Evolutionary conservation across 2,797 vertebrate genomes (phyloP).

Genomic region (Dendrocincla fuliginosa): DNA sequence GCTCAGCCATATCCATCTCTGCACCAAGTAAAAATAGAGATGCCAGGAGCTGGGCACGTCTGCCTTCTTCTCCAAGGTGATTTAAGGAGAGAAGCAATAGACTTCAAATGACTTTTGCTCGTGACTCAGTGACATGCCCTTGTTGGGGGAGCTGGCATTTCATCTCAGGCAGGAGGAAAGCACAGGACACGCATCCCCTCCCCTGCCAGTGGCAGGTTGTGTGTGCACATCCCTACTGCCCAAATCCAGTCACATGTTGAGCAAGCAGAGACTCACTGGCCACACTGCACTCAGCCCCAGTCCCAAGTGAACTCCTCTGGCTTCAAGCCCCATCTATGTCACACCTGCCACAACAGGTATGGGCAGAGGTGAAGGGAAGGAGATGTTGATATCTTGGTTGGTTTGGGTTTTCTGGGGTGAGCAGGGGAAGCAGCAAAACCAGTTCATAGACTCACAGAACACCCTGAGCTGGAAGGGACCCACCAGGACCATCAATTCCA

Average conservation of each 20-base stretch:
- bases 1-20: constrained; percentile 35
- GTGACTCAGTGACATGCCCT: background rate
- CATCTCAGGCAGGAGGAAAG: background rate
- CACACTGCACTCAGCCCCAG: background rate
- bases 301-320: fast-evolving
- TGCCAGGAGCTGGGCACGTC: constrained; percentile 4
- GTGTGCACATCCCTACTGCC: background rate
- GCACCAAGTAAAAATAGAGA: constrained; percentile 26
- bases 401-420: background rate
- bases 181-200: fast-evolving
- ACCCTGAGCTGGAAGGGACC: background rate
- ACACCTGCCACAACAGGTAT: background rate
- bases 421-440: background rate
- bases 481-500: fast-evolving
- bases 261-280: background rate
- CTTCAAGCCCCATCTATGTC: background rate
- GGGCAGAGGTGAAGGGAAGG: background rate
- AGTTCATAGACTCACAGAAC: background rate
- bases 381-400: background rate
- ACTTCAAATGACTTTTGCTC: background rate
- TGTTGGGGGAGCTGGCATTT: fast-evolving
- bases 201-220: background rate
- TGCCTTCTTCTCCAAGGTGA: constrained; percentile 22
- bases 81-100: background rate
- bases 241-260: background rate